These are phyloP conservation scores for Stenotaenia linearis DNA, from an alignment of 2,888 invertebrate genomes.

Conservation along the genomic window DNA sequence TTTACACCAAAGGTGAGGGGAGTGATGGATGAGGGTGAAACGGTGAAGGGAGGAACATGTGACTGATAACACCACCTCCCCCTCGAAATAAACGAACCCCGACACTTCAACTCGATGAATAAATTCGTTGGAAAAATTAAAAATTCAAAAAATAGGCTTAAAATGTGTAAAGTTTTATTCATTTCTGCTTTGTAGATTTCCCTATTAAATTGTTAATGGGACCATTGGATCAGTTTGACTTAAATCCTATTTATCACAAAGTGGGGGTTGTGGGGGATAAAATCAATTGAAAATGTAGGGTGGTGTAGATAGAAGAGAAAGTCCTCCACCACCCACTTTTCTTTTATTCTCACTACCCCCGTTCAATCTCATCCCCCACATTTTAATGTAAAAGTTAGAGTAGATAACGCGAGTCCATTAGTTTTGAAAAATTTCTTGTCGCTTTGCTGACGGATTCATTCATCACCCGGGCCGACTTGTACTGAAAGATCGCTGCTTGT, in stretches of 20 bases:
- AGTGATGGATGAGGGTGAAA: slow-evolving; percentile 13
- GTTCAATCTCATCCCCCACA: slow-evolving; percentile 17
- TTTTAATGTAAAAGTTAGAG: slow-evolving; percentile 11
- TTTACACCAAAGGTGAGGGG: neutral
- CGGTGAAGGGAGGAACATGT: neutral
- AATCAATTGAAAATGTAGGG: slow-evolving; percentile 1
- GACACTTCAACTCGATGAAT: neutral
- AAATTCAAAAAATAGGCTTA: too few species aligned
- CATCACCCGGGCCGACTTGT: neutral
- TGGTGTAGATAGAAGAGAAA: neutral
- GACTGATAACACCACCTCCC: slow-evolving; percentile 3
- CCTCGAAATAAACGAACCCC: neutral
- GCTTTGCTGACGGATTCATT: slow-evolving; percentile 5
- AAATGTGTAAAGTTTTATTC: too few species aligned
- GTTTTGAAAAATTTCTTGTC: neutral
- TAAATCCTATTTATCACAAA: neutral
- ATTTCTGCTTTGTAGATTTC: neutral
- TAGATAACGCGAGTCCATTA: slow-evolving; percentile 24
- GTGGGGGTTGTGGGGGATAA: neutral
- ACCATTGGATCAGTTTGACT: neutral
- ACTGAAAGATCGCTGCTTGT: neutral
- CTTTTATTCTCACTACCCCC: neutral
- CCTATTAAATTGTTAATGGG: neutral
- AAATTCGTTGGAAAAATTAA: neutral
- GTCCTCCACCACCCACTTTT: neutral